A percentile compares a stretch with the other conserved stretches of the same genome.
phyloP scores from a whole-genome alignment of 1,140 invertebrate genomes.

The Drosophila grimshawi region DNA sequence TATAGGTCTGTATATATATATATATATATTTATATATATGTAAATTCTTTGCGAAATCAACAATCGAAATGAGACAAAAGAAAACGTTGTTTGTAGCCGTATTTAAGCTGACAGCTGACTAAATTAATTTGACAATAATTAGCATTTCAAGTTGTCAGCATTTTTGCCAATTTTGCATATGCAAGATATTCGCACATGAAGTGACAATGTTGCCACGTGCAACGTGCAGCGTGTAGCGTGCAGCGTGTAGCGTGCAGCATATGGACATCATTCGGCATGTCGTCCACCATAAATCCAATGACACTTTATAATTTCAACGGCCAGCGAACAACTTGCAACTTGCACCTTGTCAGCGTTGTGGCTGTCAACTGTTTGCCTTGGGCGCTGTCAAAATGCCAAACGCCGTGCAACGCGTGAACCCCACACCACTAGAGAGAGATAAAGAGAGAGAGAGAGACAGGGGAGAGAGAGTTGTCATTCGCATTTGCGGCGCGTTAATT shows the following conservation, averaged over 20 bases:
- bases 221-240: neutral
- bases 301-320: constrained; percentile 66
- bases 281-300: constrained; percentile 66
- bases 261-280: constrained; percentile 16
- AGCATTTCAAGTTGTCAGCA: constrained; percentile 84
- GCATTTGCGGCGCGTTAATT: constrained; percentile 80
- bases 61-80: constrained; percentile 21
- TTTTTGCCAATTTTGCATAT: constrained; percentile 70
- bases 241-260: neutral
- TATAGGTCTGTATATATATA: constrained; percentile 1
- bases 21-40: neutral
- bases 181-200: constrained; percentile 10
- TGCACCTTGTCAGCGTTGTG: constrained; percentile 60
- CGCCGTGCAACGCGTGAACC: constrained; percentile 18
- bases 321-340: constrained; percentile 24
- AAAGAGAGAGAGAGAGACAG: constrained; percentile 3
- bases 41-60: constrained; percentile 50
- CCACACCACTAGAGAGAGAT: neutral
- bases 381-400: constrained; percentile 47
- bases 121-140: constrained; percentile 85
- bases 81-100: constrained; percentile 26
- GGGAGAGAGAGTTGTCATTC: constrained; percentile 58
- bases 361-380: constrained; percentile 61
- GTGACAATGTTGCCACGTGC: neutral
- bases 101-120: constrained; percentile 84